Evolutionary conservation across 2,888 invertebrate genomes (phyloP).

Genomic region (Linyphia triangularis): DNA sequence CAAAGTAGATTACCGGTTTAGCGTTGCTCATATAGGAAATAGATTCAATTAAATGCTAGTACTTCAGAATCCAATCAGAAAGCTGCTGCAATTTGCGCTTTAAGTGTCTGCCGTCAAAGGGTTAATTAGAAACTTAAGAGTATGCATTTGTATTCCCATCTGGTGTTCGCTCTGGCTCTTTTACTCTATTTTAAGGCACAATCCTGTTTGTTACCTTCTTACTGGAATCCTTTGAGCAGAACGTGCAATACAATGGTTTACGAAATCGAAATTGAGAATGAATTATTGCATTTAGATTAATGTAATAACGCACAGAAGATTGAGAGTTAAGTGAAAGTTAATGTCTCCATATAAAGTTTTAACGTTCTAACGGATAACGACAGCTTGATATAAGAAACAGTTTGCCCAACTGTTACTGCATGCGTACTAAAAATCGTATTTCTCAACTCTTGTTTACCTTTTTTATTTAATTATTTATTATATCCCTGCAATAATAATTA

Average conservation of each 20-base stretch:
- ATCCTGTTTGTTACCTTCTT: background rate
- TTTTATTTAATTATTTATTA: no score
- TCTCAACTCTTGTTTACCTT: no score
- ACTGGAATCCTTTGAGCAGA: background rate
- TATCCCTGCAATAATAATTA: no score
- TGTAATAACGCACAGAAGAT: background rate
- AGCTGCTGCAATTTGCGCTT: slow-evolving; percentile 42
- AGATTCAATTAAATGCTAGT: slow-evolving; percentile 36
- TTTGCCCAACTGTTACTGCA: no score
- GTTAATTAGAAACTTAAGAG: slow-evolving; percentile 66
- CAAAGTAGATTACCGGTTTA: slow-evolving; percentile 14
- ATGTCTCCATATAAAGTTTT: no score
- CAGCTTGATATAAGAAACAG: no score
- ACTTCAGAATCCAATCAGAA: slow-evolving; percentile 52
- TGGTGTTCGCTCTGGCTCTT: slow-evolving; percentile 46
- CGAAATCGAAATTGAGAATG: slow-evolving; percentile 24
- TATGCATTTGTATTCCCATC: slow-evolving; percentile 64
- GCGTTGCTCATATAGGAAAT: background rate
- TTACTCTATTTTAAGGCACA: slow-evolving; percentile 7
- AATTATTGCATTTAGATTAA: slow-evolving; percentile 22
- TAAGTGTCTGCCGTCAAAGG: slow-evolving; percentile 52
- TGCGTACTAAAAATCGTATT: no score
- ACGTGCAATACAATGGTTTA: background rate
- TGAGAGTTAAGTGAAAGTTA: slow-evolving; percentile 6
- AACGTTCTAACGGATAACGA: no score